Conservation (phyloP, 2,888 invertebrate species). For the Drosophila helvetica region DNA sequence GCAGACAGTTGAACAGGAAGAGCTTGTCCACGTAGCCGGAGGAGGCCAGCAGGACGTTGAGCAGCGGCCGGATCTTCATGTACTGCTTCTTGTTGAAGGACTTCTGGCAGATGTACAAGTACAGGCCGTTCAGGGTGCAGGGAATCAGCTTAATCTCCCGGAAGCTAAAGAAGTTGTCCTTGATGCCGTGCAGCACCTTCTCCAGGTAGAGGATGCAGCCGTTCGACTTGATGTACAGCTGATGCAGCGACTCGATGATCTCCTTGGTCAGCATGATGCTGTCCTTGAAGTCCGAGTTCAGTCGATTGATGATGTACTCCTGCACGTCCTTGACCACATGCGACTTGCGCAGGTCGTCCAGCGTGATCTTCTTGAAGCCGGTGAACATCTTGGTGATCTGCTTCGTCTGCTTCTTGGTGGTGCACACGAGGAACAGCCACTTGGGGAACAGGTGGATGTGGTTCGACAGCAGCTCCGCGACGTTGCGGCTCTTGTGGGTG, state of each 20-base stretch:
- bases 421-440: constrained; percentile 95
- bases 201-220: constrained; percentile 95
- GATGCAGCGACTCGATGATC: constrained; percentile 97
- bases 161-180: constrained; percentile 95
- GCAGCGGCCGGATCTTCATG: constrained; percentile 91
- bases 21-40: constrained; percentile 92
- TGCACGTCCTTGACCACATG: constrained; percentile 97
- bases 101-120: constrained; percentile 96
- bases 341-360: constrained; percentile 95
- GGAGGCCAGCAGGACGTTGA: constrained; percentile 94
- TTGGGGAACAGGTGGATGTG: constrained; percentile 96
- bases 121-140: constrained; percentile 96
- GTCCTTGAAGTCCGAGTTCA: constrained; percentile 95
- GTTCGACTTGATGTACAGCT: constrained; percentile 97
- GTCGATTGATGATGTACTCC: constrained; percentile 94
- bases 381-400: constrained; percentile 92
- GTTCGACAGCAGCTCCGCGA: constrained; percentile 93
- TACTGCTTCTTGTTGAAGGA: constrained; percentile 95
- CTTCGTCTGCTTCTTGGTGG: constrained; percentile 93
- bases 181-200: constrained; percentile 95
- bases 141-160: constrained; percentile 97
- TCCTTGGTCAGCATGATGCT: constrained; percentile 93
- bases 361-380: constrained; percentile 94
- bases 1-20: constrained; percentile 92
- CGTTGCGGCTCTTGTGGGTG: constrained; percentile 86